A percentile compares a stretch with the other conserved stretches of the same genome.
These are phyloP conservation scores for Lithophane leautieri DNA, from an alignment of 2,888 invertebrate genomes.

Conservation along the genomic window DNA sequence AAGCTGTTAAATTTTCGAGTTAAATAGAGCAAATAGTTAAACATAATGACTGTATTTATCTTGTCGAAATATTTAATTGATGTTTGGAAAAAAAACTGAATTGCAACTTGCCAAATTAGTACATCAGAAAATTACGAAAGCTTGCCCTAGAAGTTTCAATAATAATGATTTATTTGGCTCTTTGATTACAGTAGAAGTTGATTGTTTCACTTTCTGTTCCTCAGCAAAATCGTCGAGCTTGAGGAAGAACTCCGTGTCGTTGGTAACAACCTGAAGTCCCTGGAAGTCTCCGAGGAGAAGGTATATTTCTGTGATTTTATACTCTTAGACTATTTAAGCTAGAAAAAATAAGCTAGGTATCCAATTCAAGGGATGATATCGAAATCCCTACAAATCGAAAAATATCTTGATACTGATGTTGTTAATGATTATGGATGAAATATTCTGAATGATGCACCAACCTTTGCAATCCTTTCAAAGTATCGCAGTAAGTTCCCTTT, in stretches of 20 bases:
- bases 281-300: conserved; percentile 99
- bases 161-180: not conserved
- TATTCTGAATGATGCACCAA: conserved; percentile 84
- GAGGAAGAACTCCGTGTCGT: conserved; percentile 99
- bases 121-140: conserved; percentile 20
- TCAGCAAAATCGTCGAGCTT: conserved; percentile 99
- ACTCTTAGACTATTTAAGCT: conserved; percentile 33
- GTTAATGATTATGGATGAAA: conserved; percentile 22
- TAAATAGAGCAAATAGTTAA: conserved; percentile 58
- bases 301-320: conserved; percentile 90
- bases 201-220: conserved; percentile 77
- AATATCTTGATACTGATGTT: not conserved
- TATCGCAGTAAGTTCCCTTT: conserved; percentile 46
- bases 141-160: conserved; percentile 2
- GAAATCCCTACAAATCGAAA: conserved; percentile 15
- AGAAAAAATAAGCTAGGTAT: conserved; percentile 38
- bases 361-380: conserved; percentile 24
- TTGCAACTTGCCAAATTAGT: conserved; percentile 22
- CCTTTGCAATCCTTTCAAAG: conserved; percentile 68
- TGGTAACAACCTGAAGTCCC: conserved; percentile 99
- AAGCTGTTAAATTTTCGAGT: conserved; percentile 65
- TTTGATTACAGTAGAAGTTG: conserved; percentile 78
- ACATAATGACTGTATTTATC: conserved; percentile 49
- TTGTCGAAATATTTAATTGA: conserved; percentile 44
- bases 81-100: conserved; percentile 25